phyloP scores from a whole-genome alignment of 2,888 invertebrate genomes.

The Meandrusa payeni region DNA sequence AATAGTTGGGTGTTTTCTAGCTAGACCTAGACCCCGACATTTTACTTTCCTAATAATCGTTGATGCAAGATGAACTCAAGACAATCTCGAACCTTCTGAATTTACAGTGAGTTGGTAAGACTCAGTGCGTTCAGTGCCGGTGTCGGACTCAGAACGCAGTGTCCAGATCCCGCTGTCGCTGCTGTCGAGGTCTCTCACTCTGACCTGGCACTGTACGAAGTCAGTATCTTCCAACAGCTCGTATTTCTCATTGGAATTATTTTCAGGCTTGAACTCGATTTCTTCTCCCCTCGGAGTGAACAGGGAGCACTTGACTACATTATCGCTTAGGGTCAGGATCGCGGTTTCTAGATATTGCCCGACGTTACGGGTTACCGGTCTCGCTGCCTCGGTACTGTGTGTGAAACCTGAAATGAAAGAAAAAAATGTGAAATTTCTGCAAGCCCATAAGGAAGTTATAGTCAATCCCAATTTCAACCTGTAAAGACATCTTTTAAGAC shows the following conservation, averaged over 20 bases:
- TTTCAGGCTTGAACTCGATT: constrained; percentile 35
- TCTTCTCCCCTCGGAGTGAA: constrained; percentile 26
- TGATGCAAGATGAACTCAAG: no score
- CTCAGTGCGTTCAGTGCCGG: constrained; percentile 9
- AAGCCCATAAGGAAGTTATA: no score
- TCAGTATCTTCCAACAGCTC: constrained; percentile 19
- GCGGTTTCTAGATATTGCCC: constrained; percentile 29
- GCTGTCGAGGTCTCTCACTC: constrained; percentile 28
- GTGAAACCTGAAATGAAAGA: constrained; percentile 26
- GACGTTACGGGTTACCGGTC: constrained; percentile 5
- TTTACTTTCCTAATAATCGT: no score
- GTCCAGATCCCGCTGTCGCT: constrained; percentile 38
- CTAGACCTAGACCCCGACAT: no score
- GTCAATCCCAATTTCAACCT: no score
- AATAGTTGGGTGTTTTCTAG: no score
- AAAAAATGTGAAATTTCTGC: no score
- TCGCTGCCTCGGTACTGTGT: constrained; percentile 11
- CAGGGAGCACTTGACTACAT: constrained; percentile 32
- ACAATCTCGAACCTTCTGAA: constrained; percentile 23
- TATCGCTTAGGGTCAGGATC: constrained; percentile 22
- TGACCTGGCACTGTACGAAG: constrained; percentile 28
- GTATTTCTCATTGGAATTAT: constrained; percentile 32
- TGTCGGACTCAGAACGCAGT: constrained; percentile 22
- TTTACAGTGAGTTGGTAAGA: constrained; percentile 29
- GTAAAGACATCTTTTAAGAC: no score